Conservation (phyloP, 2,797 vertebrate species). For the Gallirallus australis region DNA sequence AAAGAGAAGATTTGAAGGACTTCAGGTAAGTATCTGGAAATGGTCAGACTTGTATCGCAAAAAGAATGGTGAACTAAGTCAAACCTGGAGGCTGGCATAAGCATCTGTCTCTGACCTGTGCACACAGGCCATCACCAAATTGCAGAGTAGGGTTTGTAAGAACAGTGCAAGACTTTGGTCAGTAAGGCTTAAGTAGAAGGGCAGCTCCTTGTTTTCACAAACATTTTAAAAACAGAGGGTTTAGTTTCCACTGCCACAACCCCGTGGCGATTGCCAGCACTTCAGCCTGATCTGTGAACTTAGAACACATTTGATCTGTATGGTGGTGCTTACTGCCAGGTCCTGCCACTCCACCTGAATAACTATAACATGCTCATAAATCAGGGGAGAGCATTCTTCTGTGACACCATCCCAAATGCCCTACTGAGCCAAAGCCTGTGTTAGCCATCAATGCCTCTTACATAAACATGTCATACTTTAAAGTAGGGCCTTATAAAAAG, state of each 20-base stretch:
- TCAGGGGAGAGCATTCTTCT: constrained; percentile 74
- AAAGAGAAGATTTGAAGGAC: not conserved
- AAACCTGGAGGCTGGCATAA: not conserved
- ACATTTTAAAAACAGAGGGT: constrained; percentile 69
- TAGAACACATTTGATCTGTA: constrained; percentile 68
- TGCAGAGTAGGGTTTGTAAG: not conserved
- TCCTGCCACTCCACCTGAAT: constrained; percentile 75
- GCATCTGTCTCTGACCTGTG: not conserved
- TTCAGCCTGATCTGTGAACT: constrained; percentile 71
- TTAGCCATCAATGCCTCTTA: constrained; percentile 72
- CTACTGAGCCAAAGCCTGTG: constrained; percentile 69
- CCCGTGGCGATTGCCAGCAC: not conserved
- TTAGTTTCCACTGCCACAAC: constrained; percentile 46
- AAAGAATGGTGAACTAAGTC: not conserved
- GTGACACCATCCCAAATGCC: constrained; percentile 72
- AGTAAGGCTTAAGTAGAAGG: not conserved
- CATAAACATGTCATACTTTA: constrained; percentile 82
- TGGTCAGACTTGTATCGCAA: not conserved
- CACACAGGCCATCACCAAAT: not conserved
- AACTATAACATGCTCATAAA: constrained; percentile 75
- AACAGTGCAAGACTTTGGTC: not conserved
- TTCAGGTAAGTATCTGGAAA: not conserved
- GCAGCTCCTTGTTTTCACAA: constrained; percentile 60
- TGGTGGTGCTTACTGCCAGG: constrained; percentile 41
- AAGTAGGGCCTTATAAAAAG: constrained; percentile 76